phyloP scores from a whole-genome alignment of 2,113 vertebrate species.

The Anguilla rostrata region DNA sequence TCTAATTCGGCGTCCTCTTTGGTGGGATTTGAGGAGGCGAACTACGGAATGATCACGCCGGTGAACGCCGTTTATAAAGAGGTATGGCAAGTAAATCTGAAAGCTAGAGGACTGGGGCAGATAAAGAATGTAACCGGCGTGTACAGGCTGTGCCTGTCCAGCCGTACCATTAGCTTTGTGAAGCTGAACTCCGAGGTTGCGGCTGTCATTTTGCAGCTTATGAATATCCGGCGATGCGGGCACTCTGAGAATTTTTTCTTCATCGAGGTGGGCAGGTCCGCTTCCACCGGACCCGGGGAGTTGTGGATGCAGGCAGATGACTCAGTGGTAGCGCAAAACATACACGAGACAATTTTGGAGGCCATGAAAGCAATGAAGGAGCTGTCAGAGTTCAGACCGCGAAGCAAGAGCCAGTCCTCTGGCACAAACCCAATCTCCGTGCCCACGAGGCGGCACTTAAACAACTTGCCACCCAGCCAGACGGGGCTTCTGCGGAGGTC shows the following conservation, averaged over 20 bases:
- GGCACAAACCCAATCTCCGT: conserved; percentile 77
- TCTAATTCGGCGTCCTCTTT: conserved; percentile 74
- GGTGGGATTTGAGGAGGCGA: conserved; percentile 78
- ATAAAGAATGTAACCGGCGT: conserved; percentile 87
- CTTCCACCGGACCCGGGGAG: conserved; percentile 93
- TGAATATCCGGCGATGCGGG: conserved; percentile 95
- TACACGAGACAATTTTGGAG: conserved; percentile 95
- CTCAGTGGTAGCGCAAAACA: conserved; percentile 96
- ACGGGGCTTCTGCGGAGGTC: conserved; percentile 76
- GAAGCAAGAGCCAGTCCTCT: conserved; percentile 97
- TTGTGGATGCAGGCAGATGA: conserved; percentile 98
- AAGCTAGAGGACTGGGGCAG: conserved; percentile 91
- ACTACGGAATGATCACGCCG: conserved; percentile 81
- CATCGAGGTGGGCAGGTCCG: conserved; percentile 94
- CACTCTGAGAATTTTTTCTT: conserved; percentile 99
- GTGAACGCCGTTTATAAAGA: conserved; percentile 82
- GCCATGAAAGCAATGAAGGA: conserved; percentile 98
- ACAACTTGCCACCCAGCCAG: conserved; percentile 80
- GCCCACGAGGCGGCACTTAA: conserved; percentile 75
- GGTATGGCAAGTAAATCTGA: conserved; percentile 95
- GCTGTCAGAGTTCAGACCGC: conserved; percentile 90
- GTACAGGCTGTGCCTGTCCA: conserved; percentile 90
- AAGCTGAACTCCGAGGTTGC: conserved; percentile 89
- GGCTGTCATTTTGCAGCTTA: conserved; percentile 89
- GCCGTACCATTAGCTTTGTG: conserved; percentile 88